phyloP scores from a whole-genome alignment of 2,797 vertebrate genomes.

The Potorous gilbertii region DNA sequence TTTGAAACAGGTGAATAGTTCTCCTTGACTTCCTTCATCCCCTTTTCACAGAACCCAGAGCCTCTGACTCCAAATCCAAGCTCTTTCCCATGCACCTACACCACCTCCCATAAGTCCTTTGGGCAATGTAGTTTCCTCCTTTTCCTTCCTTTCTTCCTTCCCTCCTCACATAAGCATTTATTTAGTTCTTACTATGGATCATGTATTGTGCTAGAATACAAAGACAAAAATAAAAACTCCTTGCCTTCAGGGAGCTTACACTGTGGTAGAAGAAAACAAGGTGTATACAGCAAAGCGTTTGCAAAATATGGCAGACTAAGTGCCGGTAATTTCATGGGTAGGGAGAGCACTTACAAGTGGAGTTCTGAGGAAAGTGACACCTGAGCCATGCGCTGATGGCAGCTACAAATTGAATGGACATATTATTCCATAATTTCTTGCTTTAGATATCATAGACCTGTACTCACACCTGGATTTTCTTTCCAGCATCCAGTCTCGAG shows the following conservation, averaged over 20 bases:
- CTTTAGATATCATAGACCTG: neutral
- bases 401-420: neutral
- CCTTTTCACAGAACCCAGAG: neutral
- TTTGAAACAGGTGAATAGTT: neutral
- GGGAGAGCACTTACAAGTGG: neutral
- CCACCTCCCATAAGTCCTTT: neutral
- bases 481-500: neutral
- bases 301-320: neutral
- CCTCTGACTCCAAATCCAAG: neutral
- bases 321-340: neutral
- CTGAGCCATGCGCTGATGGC: neutral
- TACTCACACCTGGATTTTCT: neutral
- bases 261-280: neutral
- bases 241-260: neutral
- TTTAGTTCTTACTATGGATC: neutral
- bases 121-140: neutral
- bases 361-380: neutral
- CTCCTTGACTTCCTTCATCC: neutral
- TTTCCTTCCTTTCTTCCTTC: neutral
- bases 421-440: neutral
- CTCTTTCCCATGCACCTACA: neutral
- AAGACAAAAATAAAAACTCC: neutral
- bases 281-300: neutral
- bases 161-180: neutral
- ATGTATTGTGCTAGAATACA: neutral